A percentile compares a stretch with the other conserved stretches of the same genome.
These are phyloP conservation scores for Danio albolineatus DNA, from an alignment of 2,797 vertebrate genomes.

Conservation along the genomic window DNA sequence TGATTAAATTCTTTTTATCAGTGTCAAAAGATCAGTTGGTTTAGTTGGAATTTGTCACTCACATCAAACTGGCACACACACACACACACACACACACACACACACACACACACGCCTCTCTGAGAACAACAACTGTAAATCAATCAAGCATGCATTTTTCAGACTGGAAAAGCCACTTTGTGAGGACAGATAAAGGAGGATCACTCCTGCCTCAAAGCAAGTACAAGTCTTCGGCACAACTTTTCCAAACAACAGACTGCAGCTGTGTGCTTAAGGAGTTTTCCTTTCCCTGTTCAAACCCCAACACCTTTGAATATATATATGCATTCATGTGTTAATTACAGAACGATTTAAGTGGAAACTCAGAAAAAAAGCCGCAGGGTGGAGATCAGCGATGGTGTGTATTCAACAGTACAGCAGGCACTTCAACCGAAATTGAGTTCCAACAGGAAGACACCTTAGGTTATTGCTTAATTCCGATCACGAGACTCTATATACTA, in stretches of 20 bases:
- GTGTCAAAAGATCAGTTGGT: background rate
- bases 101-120: background rate
- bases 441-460: background rate
- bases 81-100: background rate
- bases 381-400: background rate
- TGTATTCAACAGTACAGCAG: background rate
- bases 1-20: background rate
- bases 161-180: constrained; percentile 38
- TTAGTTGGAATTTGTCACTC: background rate
- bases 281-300: background rate
- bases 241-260: background rate
- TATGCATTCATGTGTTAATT: background rate
- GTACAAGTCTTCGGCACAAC: constrained; percentile 5
- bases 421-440: background rate
- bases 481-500: background rate
- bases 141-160: constrained; percentile 11
- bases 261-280: constrained; percentile 34
- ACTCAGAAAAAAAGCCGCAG: background rate
- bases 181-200: constrained; percentile 6
- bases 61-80: background rate
- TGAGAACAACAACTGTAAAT: constrained; percentile 19
- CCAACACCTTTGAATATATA: constrained; percentile 7
- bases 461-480: background rate
- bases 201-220: constrained; percentile 16
- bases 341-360: constrained; percentile 13